Evolutionary conservation across 2,888 invertebrate genomes (phyloP), one percentile per base, ranked within the genome.

Genomic region (Chrysomela aeneicollis): DNA sequence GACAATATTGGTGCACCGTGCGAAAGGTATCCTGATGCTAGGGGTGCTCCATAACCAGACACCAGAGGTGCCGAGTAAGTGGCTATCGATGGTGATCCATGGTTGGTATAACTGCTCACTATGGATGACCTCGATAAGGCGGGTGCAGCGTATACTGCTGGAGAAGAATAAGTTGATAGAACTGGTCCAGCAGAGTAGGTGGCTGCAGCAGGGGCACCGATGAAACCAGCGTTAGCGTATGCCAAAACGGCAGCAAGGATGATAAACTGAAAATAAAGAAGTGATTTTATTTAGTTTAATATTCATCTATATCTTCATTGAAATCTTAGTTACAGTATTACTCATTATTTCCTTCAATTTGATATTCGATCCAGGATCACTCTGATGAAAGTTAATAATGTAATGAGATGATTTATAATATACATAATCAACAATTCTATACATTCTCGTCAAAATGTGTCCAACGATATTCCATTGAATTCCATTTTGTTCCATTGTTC

Each of bases 191-290:
- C 60, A 17, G 64, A 64, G 37, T 64, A 55, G 61, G 61, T 37
- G 17, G 61, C 53, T 35, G 49, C 54, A 47, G 53, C 52, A 32
- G 57, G 50, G 37, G 69, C 67, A 35, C 66, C 67, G 18, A 89
- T 79, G 73, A 64, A 9, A 67, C 89, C 90, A 58, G 89, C 89
- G 76, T 85, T 85, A 75, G 86, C 87, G 69, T 86, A 84, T 73
- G 88, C 86, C 80, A 87, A 84, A 73, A 85, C 83, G 78, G 88
- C 85, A 76, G 85, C 82, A 76, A 89, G 81, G 61, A 87, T 81
- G 72, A 88, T 77, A 71, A 88, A 82, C 87, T 83, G 79, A 51
- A 81, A 79, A 63, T 50, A 37, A 62, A 64, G 61, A 66, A 57
- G 18, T 2, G 10, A 18, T 57, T n/a, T n/a, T 32, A n/a, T 42